A percentile compares a stretch with the other conserved stretches of the same genome.
Conservation (phyloP, 2,113 vertebrate genomes). For the Alethe castanea region DNA sequence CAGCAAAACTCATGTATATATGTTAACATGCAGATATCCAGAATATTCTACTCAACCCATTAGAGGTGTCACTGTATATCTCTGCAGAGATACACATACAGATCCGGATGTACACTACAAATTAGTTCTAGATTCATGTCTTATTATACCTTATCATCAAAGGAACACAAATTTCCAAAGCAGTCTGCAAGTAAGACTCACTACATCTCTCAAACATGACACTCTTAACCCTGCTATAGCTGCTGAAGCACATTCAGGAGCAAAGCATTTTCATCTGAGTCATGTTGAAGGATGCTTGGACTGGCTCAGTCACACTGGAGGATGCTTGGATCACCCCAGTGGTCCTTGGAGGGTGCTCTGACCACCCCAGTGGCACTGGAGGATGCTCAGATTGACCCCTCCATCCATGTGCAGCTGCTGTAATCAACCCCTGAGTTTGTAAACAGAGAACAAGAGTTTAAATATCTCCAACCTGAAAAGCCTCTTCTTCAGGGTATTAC, state of each 20-base stretch:
- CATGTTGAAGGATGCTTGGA: background rate
- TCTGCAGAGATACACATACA: background rate
- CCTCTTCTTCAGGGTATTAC: background rate
- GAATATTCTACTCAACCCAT: background rate
- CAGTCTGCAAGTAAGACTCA: background rate
- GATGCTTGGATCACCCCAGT: background rate
- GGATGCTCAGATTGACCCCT: background rate
- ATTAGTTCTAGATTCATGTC: background rate
- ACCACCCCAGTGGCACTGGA: background rate
- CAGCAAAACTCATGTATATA: background rate
- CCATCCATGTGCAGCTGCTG: accelerated
- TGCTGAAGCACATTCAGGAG: background rate
- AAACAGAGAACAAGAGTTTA: background rate
- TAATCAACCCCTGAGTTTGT: background rate
- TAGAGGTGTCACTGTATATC: background rate
- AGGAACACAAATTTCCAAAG: background rate
- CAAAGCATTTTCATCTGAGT: background rate
- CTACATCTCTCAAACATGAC: background rate
- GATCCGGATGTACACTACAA: background rate
- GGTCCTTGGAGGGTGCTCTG: background rate
- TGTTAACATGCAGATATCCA: background rate
- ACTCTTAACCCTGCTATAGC: background rate
- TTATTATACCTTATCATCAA: background rate
- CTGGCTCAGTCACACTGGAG: background rate
- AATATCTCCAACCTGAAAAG: background rate